Conservation (phyloP, 2,113 vertebrate genomes). For the Phainopepla nitens region DNA sequence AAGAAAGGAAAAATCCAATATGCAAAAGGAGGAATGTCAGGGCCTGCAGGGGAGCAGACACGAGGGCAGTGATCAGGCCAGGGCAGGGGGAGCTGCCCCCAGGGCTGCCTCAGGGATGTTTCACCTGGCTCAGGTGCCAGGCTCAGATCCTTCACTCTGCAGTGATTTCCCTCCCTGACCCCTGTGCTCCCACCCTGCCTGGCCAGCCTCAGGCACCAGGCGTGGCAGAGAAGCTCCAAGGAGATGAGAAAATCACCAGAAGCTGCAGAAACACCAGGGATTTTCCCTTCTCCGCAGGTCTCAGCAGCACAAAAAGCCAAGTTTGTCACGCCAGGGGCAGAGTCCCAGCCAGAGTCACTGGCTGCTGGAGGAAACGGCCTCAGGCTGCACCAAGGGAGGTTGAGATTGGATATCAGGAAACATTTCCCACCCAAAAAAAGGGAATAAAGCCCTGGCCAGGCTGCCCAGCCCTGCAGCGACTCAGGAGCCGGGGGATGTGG, state of each 20-base stretch:
- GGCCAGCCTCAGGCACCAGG: neutral
- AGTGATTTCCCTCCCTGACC: neutral
- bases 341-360: neutral
- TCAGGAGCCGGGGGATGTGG: neutral
- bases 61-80: neutral
- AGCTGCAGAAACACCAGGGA: neutral
- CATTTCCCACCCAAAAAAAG: neutral
- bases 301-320: neutral
- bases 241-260: neutral
- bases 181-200: fast-evolving
- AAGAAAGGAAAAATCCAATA: slow-evolving; percentile 65
- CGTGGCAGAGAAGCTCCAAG: neutral
- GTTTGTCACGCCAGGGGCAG: neutral
- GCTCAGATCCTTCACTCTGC: neutral
- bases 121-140: neutral
- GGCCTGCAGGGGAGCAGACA: neutral
- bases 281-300: neutral
- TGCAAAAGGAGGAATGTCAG: neutral
- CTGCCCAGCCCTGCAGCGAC: neutral
- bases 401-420: neutral
- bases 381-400: fast-evolving
- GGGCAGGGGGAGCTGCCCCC: neutral
- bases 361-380: neutral
- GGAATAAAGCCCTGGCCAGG: neutral
- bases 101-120: neutral